Evolutionary conservation across 64 coral and sea anemone species (phyloP), one percentile per base, ranked within the genome.

Genomic region (Stichodactyla mertensii): DNA sequence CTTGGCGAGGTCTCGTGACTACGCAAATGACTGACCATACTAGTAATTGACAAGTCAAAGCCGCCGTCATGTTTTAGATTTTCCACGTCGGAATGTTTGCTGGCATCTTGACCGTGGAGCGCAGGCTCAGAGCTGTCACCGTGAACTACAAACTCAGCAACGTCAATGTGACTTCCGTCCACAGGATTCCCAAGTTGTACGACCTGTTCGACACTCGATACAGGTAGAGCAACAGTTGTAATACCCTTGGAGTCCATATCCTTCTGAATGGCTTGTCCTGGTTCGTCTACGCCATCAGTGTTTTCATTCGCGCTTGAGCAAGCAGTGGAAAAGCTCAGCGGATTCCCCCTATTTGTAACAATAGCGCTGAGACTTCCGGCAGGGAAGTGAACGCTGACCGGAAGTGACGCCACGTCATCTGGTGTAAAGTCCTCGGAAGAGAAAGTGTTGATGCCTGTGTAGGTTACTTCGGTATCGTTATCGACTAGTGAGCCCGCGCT

Each of bases 21-120:
- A 0, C 86, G 78, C 61, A 96, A 90, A 36, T 96, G 94, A 58
- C 88, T 92, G 74, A 96, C 86, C 85, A 96, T 92, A 71, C 91
- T 96, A 0, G 59, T 87, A 12, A 96, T 93, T 6, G 91, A 92
- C 15, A 96, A 69, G 78, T 96, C 94, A 87, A 96, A 96, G 12
- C 86, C 87, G 10, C 88, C 88, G 53, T 88, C 78, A 31, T 93
- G 91, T 79, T 89, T 88, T 55, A 55, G 22, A 26, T 74, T 84
- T 22, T 90, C 83, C 10, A 86, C 55, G 24, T 92, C 94, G 62
- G 87, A 85, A 62, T 64, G 55, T 61, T 51, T 85, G 83, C 83
- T 85, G 83, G 26, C 55, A 15, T 64, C 83, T 26, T 57, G 83
- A 61, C 15, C 14, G 54, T 85, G 83, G 24, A 85, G 83, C 60